Evolutionary conservation across 1,140 invertebrate genomes (phyloP).

Genomic region (Dinoponera quadriceps): DNA sequence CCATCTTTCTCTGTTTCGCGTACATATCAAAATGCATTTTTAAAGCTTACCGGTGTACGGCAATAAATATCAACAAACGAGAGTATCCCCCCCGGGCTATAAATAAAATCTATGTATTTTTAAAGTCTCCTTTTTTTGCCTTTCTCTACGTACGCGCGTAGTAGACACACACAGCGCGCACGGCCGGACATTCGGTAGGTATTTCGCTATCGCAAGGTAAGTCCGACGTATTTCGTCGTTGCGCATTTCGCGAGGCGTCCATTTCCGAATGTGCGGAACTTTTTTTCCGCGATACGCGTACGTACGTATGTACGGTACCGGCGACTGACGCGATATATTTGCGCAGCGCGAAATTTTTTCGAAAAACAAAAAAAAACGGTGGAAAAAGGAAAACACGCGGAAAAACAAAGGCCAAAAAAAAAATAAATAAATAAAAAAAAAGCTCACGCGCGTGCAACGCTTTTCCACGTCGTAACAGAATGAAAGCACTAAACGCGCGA

Average conservation of each 20-base stretch:
- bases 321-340: conserved; percentile 58
- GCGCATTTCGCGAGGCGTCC: conserved; percentile 58
- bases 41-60: conserved; percentile 66
- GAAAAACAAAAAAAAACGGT: conserved; percentile 16
- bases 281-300: conserved; percentile 50
- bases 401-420: conserved; percentile 52
- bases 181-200: conserved; percentile 53
- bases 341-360: conserved; percentile 42
- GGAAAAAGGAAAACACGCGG: not conserved
- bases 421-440: conserved; percentile 9
- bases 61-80: conserved; percentile 69
- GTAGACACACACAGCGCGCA: conserved; percentile 47
- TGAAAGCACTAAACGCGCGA: conserved; percentile 61
- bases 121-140: conserved; percentile 56
- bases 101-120: conserved; percentile 65
- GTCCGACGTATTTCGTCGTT: conserved; percentile 60
- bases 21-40: conserved; percentile 69
- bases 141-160: conserved; percentile 34
- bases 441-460: conserved; percentile 4
- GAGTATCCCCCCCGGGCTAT: conserved; percentile 41
- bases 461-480: conserved; percentile 58
- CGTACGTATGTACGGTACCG: not conserved
- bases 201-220: conserved; percentile 58
- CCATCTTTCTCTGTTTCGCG: conserved; percentile 53
- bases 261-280: conserved; percentile 58